phyloP scores from a whole-genome alignment of 2,888 invertebrate genomes.

The Athalia rosae region DNA sequence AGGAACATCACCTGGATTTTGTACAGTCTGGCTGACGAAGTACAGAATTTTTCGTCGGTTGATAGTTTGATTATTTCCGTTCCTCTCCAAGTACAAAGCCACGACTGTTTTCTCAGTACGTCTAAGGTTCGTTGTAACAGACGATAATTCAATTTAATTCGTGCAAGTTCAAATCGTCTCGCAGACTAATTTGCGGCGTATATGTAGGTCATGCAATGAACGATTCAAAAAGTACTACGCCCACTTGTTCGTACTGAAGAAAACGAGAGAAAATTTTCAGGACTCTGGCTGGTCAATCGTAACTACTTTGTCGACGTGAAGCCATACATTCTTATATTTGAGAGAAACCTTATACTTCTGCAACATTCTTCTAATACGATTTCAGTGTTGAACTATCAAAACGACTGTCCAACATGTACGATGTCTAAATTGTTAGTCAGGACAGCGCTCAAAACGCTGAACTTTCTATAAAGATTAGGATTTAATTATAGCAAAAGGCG shows the following conservation, averaged over 20 bases:
- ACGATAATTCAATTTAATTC: neutral
- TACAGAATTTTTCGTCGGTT: constrained; percentile 1
- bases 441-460: neutral
- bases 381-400: neutral
- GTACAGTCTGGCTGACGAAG: constrained; percentile 20
- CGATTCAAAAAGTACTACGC: neutral
- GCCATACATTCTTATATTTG: constrained; percentile 32
- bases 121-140: neutral
- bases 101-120: neutral
- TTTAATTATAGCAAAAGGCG: neutral
- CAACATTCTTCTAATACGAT: constrained; percentile 30
- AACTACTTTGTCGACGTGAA: constrained; percentile 27
- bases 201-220: neutral
- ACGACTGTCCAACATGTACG: neutral
- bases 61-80: neutral
- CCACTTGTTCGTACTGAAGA: too few species aligned
- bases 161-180: neutral
- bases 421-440: constrained; percentile 1
- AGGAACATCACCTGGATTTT: constrained; percentile 54
- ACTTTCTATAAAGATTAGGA: neutral
- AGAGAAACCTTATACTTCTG: constrained; percentile 23
- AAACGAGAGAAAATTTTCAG: neutral
- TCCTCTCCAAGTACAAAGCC: too few species aligned
- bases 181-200: neutral
- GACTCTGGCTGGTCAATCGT: neutral